Evolutionary conservation across 2,888 invertebrate genomes (phyloP), one percentile per base, ranked within the genome.

Genomic region (Dasysyrphus tricinctus): DNA sequence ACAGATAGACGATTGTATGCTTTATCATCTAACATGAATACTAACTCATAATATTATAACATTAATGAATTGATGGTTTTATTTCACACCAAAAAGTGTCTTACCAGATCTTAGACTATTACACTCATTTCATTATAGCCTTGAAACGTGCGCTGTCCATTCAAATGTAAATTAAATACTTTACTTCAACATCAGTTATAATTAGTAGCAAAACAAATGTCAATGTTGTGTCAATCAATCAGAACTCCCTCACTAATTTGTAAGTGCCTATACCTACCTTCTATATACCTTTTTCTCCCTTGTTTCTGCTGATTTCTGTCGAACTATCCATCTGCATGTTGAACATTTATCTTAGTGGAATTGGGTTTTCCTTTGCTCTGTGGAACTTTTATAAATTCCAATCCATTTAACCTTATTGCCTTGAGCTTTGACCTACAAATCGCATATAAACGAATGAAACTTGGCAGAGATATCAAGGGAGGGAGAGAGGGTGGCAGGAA

Each of bases 401-500:
- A 80, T 70, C 70, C 75, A 79, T 80, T 84, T 84, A 80, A 80
- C 83, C 80, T 80, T 32, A 80, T 65, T 69, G 69, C 83, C 65
- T 65, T 70, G 51, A 57, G 56, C 75, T 63, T 49, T 70, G 61
- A 69, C 73, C 74, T 69, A 16, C 37, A 70, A 69, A 67, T 67
- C 80, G 80, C 51, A 72, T 74, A 44, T 78, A 69, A 83, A 69
- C 67, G 65, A 77, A 59, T 78, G 59, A 67, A 67, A 72, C 69
- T 59, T 39, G 37, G 44, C 7, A 61, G 19, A 39, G 7, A 42
- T 39, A 24, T 24, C 14, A 4, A 1, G 16, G 5, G 12, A 16
- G 6, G 32, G 19, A 1, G 16, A 11, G 12, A 16, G 6, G 32
- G 19, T 8, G 19, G n/a, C 3, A 24, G 24, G 24, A 24, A 24